Percentiles rank a stretch among this genome's conserved stretches.
Conservation (phyloP, 2,797 vertebrate species). For the Falco biarmicus region DNA sequence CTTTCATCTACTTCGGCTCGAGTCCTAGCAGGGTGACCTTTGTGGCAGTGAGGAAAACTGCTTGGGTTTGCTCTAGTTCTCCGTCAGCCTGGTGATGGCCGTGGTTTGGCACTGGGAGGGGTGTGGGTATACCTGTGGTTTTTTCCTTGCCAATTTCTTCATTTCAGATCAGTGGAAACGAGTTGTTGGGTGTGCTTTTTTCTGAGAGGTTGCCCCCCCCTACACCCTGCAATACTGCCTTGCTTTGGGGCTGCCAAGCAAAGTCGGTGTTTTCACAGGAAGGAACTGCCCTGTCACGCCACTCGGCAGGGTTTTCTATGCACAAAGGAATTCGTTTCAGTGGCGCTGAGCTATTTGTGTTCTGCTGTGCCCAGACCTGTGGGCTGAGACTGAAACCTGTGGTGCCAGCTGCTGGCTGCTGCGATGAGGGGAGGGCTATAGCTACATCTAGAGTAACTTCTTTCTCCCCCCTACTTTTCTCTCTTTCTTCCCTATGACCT, state of each 20-base stretch:
- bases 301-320: not conserved
- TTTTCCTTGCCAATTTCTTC: not conserved
- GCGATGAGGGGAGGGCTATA: not conserved
- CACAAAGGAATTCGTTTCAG: not conserved
- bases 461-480: not conserved
- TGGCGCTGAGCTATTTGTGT: not conserved
- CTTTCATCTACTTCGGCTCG: not conserved
- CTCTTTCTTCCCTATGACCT: not conserved
- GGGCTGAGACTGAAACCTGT: not conserved
- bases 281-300: not conserved
- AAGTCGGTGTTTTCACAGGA: not conserved
- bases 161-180: not conserved
- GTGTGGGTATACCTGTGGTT: not conserved
- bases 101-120: not conserved
- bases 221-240: not conserved
- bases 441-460: not conserved
- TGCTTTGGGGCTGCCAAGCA: not conserved
- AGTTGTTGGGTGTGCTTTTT: not conserved
- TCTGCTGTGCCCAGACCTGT: not conserved
- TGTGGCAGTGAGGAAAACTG: not conserved
- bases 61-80: fast-evolving
- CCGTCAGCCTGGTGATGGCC: fast-evolving
- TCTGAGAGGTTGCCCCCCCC: not conserved
- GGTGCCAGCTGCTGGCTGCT: not conserved
- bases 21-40: not conserved